Conservation (phyloP, 2,888 invertebrate genomes). For the Parapristionchus giblindavisi region DNA sequence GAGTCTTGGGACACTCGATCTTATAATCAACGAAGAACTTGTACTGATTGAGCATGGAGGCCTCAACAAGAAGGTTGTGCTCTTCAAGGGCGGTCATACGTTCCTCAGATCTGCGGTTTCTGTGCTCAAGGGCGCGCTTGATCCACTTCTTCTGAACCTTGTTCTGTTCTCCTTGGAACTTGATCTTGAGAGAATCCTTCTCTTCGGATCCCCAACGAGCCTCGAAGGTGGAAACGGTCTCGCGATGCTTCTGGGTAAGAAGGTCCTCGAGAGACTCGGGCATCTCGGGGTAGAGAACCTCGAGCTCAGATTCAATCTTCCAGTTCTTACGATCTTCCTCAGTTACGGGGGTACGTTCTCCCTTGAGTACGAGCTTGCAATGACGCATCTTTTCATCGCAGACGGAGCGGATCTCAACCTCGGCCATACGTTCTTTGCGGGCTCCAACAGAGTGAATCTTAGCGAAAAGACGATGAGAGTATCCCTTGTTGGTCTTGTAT, state of each 20-base stretch:
- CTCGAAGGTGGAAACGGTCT: constrained; percentile 37
- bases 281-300: constrained; percentile 49
- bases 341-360: not conserved
- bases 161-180: constrained; percentile 34
- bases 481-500: constrained; percentile 7
- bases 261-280: constrained; percentile 45
- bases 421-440: constrained; percentile 3
- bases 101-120: constrained; percentile 30
- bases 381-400: constrained; percentile 43
- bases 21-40: constrained; percentile 47
- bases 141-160: constrained; percentile 48
- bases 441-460: not conserved
- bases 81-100: constrained; percentile 39
- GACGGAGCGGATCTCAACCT: constrained; percentile 39
- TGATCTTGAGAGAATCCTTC: constrained; percentile 6
- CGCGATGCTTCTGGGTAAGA: constrained; percentile 48
- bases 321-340: constrained; percentile 36
- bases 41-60: constrained; percentile 53
- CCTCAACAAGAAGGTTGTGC: constrained; percentile 48
- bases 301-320: not conserved
- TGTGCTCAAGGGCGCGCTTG: constrained; percentile 44
- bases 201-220: constrained; percentile 16
- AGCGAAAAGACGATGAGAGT: not conserved
- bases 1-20: constrained; percentile 39
- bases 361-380: constrained; percentile 38